Percentiles rank a stretch among this genome's conserved stretches.
phyloP scores from a whole-genome alignment of 2,113 vertebrate species.

The Pygoscelis adeliae region DNA sequence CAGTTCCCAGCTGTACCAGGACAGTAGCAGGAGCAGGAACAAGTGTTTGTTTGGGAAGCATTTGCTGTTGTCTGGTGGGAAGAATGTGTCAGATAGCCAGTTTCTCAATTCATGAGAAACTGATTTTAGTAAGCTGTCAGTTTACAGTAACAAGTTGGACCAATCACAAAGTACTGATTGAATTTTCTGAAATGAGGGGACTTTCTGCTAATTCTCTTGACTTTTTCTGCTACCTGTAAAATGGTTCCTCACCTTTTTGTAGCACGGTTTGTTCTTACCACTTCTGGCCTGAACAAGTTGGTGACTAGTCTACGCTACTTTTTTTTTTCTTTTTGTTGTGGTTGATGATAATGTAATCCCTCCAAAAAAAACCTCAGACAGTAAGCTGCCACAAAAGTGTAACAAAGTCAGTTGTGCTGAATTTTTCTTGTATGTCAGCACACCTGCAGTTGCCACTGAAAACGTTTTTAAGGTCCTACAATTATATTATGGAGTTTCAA shows the following conservation, averaged over 20 bases:
- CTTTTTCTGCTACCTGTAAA: neutral
- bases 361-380: neutral
- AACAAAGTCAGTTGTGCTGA: neutral
- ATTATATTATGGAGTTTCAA: neutral
- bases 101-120: neutral
- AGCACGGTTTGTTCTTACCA: neutral
- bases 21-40: neutral
- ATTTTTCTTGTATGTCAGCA: neutral
- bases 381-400: neutral
- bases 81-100: neutral
- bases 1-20: neutral
- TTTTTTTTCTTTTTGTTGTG: neutral
- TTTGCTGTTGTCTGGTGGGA: neutral
- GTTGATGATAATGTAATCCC: neutral
- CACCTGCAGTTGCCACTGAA: neutral
- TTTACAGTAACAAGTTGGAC: neutral
- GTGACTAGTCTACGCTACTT: neutral
- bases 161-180: neutral
- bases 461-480: neutral
- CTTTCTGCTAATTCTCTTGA: neutral
- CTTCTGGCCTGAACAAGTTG: neutral
- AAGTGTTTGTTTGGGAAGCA: neutral
- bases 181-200: neutral
- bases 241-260: neutral
- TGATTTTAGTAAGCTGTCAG: neutral